Evolutionary conservation across 2,797 vertebrate genomes (phyloP).

Genomic region (Rhadinocentrus ornatus): DNA sequence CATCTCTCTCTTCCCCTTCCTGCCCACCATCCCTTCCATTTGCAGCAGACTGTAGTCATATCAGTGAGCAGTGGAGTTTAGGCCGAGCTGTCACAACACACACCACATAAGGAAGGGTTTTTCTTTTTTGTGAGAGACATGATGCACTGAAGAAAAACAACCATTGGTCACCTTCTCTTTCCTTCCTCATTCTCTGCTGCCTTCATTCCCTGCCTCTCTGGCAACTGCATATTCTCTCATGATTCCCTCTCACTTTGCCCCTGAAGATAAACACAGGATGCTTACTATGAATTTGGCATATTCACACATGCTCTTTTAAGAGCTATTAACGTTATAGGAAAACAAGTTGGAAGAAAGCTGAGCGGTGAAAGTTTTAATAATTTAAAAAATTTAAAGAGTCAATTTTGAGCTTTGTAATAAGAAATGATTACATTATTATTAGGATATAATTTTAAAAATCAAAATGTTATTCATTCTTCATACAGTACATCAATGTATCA

Average conservation of each 20-base stretch:
- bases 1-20: conserved; percentile 32
- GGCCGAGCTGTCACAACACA: conserved; percentile 66
- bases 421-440: background rate
- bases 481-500: background rate
- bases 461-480: background rate
- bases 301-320: conserved; percentile 30
- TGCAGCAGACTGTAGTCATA: conserved; percentile 43
- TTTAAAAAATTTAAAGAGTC: no score
- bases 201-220: conserved; percentile 37
- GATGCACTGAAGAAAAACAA: conserved; percentile 39
- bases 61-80: conserved; percentile 41
- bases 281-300: conserved; percentile 38
- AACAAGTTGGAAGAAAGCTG: conserved; percentile 29
- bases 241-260: conserved; percentile 39
- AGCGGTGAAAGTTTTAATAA: background rate
- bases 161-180: conserved; percentile 24
- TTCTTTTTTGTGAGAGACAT: conserved; percentile 11
- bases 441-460: background rate
- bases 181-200: conserved; percentile 19
- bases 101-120: conserved; percentile 23
- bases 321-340: conserved; percentile 11
- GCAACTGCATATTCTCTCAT: conserved; percentile 46
- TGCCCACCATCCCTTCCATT: conserved; percentile 39
- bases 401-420: background rate
- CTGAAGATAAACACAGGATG: conserved; percentile 64